Base-by-base conservation (phyloP, 2,113 vertebrate species). In the Tyrannus savana region DNA sequence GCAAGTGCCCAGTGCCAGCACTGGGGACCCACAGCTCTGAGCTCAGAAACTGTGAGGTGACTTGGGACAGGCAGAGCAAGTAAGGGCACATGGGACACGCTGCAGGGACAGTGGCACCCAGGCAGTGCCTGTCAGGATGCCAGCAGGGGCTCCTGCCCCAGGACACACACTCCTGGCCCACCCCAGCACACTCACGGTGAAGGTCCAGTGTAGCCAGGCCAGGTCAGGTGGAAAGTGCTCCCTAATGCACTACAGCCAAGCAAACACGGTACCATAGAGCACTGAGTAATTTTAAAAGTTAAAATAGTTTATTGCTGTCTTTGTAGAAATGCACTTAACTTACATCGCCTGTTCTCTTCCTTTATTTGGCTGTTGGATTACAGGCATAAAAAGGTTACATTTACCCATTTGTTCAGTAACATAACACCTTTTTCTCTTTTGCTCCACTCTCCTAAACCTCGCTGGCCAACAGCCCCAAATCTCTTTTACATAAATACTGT, bases 401-500 rank as follows among this genome's bases (percentile, higher is more conserved):
- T 93, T 85, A 95, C 67, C 80, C 80, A 88, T 96, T 96, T 97
- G 97, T 97, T 97, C 96, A 92, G 31, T 60, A 90, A 91, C 75
- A 44, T 62, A 90, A 97, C 44, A 94, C 66, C 84, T 68, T 63
- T 47, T 44, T 58, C 83, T 92, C 66, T 77, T 86, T 24, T 50
- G 37, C 66, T 95, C 71, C 47, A 53, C 85, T 92, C 83, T 60
- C 68, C 94, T 81, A 81, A 79, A 60, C 72, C 86, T 84, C 3
- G 18, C 49, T 53, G 94, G 68, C 60, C 77, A 89, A 94, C 60
- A 75, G 92, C 89, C 85, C 52, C 60, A 75, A 71, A 92, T 81
- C 68, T 58, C 69, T 47, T 97, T 97, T 92, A 97, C 97, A 98
- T 99, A 99, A 99, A 98, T 98, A 99, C 98, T 98, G 98, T 97